A percentile compares a stretch with the other conserved stretches of the same genome.
phyloP scores from a whole-genome alignment of 2,797 vertebrate species.

The Meda fulgida region DNA sequence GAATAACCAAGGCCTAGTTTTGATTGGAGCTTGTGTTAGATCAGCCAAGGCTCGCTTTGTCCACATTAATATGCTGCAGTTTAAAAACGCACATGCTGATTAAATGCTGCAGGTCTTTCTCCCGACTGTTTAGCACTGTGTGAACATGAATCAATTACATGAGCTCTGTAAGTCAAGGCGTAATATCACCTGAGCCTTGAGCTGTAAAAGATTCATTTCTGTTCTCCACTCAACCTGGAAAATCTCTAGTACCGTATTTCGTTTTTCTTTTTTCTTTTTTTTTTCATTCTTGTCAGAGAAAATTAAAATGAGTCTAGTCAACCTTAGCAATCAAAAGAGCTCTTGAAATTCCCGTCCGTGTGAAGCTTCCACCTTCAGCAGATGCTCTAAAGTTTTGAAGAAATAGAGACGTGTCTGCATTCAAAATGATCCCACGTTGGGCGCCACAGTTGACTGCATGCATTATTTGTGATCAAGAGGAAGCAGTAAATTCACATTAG shows the following conservation, averaged over 20 bases:
- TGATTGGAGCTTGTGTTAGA: background rate
- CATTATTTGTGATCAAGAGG: background rate
- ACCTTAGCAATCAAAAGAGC: background rate
- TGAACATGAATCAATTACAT: background rate
- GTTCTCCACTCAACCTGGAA: background rate
- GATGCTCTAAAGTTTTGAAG: background rate
- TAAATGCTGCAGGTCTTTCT: background rate
- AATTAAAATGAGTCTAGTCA: background rate
- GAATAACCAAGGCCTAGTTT: background rate
- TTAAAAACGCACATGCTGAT: background rate
- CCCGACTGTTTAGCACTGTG: background rate
- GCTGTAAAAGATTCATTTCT: background rate
- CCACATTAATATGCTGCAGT: background rate
- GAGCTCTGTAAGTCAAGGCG: background rate
- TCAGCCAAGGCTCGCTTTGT: background rate
- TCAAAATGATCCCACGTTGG: background rate
- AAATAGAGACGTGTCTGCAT: background rate
- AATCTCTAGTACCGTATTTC: background rate
- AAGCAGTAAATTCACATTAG: background rate
- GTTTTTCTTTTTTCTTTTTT: no score
- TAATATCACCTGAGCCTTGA: slow-evolving; percentile 7
- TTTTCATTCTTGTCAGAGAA: background rate
- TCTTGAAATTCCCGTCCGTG: slow-evolving; percentile 18
- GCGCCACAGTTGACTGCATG: background rate
- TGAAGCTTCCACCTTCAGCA: background rate